These are phyloP conservation scores for Sarcophilus harrisii DNA, from an alignment of 2,797 vertebrate genomes.

Conservation along the genomic window DNA sequence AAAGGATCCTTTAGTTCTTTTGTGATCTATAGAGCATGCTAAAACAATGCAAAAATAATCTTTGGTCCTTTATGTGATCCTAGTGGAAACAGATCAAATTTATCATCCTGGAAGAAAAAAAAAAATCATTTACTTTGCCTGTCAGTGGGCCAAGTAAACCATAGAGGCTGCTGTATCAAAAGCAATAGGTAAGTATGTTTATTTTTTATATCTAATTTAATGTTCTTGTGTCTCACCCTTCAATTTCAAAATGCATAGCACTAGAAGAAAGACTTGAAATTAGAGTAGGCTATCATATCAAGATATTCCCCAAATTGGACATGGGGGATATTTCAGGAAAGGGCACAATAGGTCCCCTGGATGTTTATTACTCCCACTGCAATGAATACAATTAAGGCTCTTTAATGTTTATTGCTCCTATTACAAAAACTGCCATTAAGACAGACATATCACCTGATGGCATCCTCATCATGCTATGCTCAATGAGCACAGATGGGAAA, in stretches of 20 bases:
- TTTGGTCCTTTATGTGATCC: not conserved
- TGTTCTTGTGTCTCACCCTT: conserved; percentile 41
- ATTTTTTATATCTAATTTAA: conserved; percentile 54
- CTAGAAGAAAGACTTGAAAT: conserved; percentile 66
- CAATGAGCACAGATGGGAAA: conserved; percentile 58
- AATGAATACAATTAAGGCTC: conserved; percentile 81
- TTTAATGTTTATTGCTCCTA: conserved; percentile 83
- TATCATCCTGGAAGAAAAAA: not conserved
- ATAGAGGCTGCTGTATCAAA: not conserved
- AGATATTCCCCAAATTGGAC: conserved; percentile 75
- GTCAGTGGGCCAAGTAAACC: not conserved
- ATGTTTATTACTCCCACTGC: conserved; percentile 82
- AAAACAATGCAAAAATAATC: not conserved
- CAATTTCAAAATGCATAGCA: conserved; percentile 65
- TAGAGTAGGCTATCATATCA: conserved; percentile 72
- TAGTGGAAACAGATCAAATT: conserved; percentile 11
- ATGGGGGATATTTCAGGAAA: conserved; percentile 77
- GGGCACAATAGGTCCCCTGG: conserved; percentile 74
- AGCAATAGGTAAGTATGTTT: conserved; percentile 22
- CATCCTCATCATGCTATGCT: conserved; percentile 70
- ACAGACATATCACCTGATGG: conserved; percentile 72
- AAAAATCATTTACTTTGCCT: conserved; percentile 23
- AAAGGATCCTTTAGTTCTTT: conserved; percentile 4
- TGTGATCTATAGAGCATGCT: not conserved
- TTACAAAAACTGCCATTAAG: conserved; percentile 80